phyloP scores from a whole-genome alignment of 2,113 vertebrate species.

The Bettongia penicillata region DNA sequence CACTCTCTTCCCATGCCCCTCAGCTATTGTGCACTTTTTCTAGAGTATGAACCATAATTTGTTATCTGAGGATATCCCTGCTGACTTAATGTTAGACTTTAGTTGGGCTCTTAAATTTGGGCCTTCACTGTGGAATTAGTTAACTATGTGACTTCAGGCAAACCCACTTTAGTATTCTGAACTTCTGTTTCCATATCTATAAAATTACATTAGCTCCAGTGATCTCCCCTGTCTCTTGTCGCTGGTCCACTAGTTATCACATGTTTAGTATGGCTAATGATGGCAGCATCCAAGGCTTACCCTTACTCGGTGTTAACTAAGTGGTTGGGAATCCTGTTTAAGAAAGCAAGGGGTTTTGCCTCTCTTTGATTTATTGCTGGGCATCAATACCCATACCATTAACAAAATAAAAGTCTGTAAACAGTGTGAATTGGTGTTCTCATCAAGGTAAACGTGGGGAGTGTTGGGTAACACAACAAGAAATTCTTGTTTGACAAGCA shows the following conservation, averaged over 20 bases:
- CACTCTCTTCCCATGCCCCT: neutral
- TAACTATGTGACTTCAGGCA: neutral
- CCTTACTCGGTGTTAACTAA: neutral
- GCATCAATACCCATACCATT: neutral
- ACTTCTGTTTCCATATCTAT: neutral
- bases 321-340: neutral
- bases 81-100: neutral
- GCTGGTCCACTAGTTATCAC: neutral
- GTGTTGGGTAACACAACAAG: neutral
- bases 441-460: neutral
- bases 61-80: neutral
- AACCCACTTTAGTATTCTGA: neutral
- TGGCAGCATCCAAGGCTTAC: neutral
- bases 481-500: neutral
- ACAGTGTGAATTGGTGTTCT: neutral
- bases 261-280: neutral
- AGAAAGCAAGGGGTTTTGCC: neutral
- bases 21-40: neutral
- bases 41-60: neutral
- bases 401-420: too few relatives aligned
- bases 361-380: neutral
- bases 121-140: neutral
- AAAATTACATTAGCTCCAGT: neutral
- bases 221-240: neutral
- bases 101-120: neutral